Evolutionary conservation across 2,888 invertebrate genomes (phyloP), one percentile per base, ranked within the genome.

Genomic region (Hirudinaria manillensis): DNA sequence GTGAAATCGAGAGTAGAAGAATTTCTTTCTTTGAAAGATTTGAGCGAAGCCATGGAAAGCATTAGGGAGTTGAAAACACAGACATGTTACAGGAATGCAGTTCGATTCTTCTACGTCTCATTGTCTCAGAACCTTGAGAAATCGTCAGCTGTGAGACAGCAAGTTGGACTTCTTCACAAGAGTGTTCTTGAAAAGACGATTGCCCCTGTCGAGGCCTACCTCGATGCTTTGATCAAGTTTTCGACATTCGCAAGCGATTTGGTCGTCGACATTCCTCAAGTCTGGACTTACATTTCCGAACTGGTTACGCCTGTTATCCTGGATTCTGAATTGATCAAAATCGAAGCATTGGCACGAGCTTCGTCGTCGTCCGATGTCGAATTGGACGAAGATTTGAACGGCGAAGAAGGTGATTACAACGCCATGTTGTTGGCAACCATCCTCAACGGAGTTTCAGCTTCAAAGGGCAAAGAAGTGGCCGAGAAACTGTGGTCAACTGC

Each of bases 91-190:
- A 85, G 77, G 75, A 80, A 79, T 34, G 75, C 76, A 32, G 56
- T 32, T 21, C 27, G 53, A 19, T 84, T 86, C 78, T 82, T 85
- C 45, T 78, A 79, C 32, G 51, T 77, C 32, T 80, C 82, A 29
- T 77, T 85, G 16, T 81, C 82, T 77, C 81, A 82, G 73, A 83
- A 82, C 2, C 78, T 86, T 71, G 85, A 83, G 78, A 80, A 82
- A 38, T 83, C 84, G 32, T 77, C 77, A 56, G 79, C 79, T 24
- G 84, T 85, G n/a, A 84, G 88, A 77, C 75, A 76, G 19, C 82
- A 82, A 68, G 80, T 80, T 1, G 89, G 89, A 24, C 82, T 83
- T 77, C 83, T 90, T 29, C 85, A 90, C 76, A 86, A 87, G 74
- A 85, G 87, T 77, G 83, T 89, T 76, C 83, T 89, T 67, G 81